Base-by-base conservation (phyloP, 2,113 vertebrate species). In the Amphilophus citrinellus region DNA sequence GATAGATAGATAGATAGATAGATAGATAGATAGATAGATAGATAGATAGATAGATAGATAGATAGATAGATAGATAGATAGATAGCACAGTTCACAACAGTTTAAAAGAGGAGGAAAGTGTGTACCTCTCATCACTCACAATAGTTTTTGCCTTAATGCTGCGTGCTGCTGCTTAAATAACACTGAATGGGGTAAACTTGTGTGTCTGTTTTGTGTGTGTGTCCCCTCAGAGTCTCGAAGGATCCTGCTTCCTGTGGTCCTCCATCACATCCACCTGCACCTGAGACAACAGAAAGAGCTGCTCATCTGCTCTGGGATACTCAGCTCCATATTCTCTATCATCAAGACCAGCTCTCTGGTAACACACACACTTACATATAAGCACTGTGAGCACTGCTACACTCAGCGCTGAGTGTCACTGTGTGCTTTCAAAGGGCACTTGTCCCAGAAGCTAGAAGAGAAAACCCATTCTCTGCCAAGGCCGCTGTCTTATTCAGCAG, bases 181-280 rank as follows among this genome's bases (percentile, higher is more conserved):
- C 1, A 9, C 42, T 71, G 42, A 68, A 50, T 9, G 47, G 24
- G 47, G 15, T 50, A 27, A 71, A 71, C 42, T 30, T 22, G 76
- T 22, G 32, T 57, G 61, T 79, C 58, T 73, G 35, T n/a, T 11
- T 79, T 50, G 15, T 56, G 15, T 79, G 10, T 76, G 37, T 39
- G 8, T n/a, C 59, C 1, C 10, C 61, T 27, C 95, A 99, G 98
- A 99, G 94, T 99, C 98, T 39, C 97, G 98, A 2, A 96, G 98
- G 90, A 98, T 99, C 91, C 96, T 99, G 59, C 96, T 99, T 10
- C 98, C 98, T 9, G 98, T 99, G 60, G 98, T 99, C 53, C 97
- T 99, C 4, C 98, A 99, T 94, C 98, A 99, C 92, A 98, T 99
- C 89, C 98, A 99, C 94, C 97, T 99, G 50, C 98, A 99, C 85